Conservation (phyloP, 2,888 invertebrate species). For the Pammene fasciana region DNA sequence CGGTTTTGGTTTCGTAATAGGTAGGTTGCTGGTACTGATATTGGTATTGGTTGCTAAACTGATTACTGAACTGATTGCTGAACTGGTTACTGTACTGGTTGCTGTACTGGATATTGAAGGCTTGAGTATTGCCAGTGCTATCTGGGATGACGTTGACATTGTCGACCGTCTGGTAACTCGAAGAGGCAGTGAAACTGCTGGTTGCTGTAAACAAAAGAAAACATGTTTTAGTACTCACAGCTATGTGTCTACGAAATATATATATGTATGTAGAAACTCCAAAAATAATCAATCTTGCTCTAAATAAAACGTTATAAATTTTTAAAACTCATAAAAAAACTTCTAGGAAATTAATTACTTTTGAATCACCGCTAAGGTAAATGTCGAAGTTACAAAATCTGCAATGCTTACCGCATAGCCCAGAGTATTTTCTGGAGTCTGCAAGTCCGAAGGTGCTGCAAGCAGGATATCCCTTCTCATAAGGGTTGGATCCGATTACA, state of each 20-base stretch:
- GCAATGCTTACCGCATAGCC: conserved; percentile 88
- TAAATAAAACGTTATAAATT: too few species aligned
- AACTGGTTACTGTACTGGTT: conserved; percentile 67
- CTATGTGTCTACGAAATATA: too few species aligned
- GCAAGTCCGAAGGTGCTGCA: conserved; percentile 88
- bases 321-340: too few species aligned
- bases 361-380: background rate
- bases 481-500: conserved; percentile 89
- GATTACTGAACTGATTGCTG: conserved; percentile 70
- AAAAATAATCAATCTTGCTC: too few species aligned
- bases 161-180: conserved; percentile 70
- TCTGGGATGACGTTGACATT: conserved; percentile 81
- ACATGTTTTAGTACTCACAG: conserved; percentile 24
- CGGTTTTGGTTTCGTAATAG: conserved; percentile 60
- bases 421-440: conserved; percentile 88
- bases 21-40: conserved; percentile 67
- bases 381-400: background rate
- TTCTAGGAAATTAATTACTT: too few species aligned
- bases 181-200: conserved; percentile 68
- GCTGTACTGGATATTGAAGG: conserved; percentile 71
- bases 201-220: conserved; percentile 65
- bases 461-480: conserved; percentile 88
- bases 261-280: too few species aligned
- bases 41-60: conserved; percentile 66
- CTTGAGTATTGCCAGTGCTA: conserved; percentile 73